These are phyloP conservation scores for Uropetala carovei DNA, from an alignment of 2,888 invertebrate species.

Conservation along the genomic window DNA sequence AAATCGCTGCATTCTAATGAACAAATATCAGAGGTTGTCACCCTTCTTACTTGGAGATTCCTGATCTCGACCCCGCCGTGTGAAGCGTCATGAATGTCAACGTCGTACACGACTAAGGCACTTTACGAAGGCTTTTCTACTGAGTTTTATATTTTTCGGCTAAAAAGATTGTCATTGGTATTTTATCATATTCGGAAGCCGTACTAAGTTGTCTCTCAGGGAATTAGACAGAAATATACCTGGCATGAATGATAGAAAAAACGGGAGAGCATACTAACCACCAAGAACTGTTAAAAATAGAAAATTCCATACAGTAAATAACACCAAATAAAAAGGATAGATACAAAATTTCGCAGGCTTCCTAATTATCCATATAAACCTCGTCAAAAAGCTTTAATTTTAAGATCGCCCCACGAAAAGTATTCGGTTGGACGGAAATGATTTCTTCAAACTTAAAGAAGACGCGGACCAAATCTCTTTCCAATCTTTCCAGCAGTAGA, in stretches of 20 bases:
- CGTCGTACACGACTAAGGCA: not conserved
- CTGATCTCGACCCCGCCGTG: not conserved
- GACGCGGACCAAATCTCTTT: too few species aligned
- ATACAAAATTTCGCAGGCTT: too few species aligned
- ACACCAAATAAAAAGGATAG: too few species aligned
- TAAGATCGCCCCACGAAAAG: too few species aligned
- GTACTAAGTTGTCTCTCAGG: not conserved
- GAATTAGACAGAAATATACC: not conserved
- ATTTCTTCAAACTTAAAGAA: too few species aligned
- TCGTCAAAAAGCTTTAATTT: too few species aligned
- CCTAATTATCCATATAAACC: too few species aligned
- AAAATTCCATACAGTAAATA: too few species aligned
- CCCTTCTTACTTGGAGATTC: not conserved
- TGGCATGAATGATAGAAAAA: not conserved
- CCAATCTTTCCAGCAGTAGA: not conserved
- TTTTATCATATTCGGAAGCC: slow-evolving; percentile 19
- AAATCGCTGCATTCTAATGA: not conserved
- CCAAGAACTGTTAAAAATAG: not conserved
- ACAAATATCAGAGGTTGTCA: slow-evolving; percentile 16
- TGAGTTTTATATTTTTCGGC: not conserved
- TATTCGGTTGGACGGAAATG: too few species aligned
- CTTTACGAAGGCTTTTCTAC: not conserved
- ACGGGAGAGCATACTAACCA: not conserved
- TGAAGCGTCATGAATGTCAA: not conserved
- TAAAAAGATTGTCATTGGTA: not conserved